phyloP scores from a whole-genome alignment of 2,113 vertebrate genomes.

The Hippolais icterina region DNA sequence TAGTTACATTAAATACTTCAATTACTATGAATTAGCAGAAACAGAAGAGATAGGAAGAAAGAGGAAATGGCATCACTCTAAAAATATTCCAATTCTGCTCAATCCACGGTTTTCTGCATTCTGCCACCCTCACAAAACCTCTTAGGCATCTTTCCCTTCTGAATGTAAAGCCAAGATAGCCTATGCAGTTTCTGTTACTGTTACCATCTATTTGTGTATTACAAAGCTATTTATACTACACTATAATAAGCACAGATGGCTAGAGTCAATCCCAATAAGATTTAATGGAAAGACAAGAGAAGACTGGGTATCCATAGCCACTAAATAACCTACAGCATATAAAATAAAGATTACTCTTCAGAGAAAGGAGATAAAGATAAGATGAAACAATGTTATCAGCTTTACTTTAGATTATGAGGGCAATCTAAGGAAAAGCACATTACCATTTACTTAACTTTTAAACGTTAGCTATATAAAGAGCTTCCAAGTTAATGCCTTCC shows the following conservation, averaged over 20 bases:
- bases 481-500: slow-evolving; percentile 36
- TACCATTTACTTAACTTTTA: slow-evolving; percentile 51
- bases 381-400: slow-evolving; percentile 65
- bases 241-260: slow-evolving; percentile 57
- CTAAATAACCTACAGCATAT: slow-evolving; percentile 60
- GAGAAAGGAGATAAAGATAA: slow-evolving; percentile 65
- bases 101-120: background rate
- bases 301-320: slow-evolving; percentile 48
- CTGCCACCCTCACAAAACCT: background rate
- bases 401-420: slow-evolving; percentile 59
- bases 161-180: background rate
- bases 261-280: slow-evolving; percentile 69
- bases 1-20: background rate
- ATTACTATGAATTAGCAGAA: background rate
- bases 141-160: background rate
- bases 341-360: slow-evolving; percentile 69
- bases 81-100: background rate
- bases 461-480: slow-evolving; percentile 27
- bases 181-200: background rate
- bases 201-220: background rate
- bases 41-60: background rate
- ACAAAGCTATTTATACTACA: slow-evolving; percentile 56
- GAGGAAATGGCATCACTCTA: background rate
- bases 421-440: slow-evolving; percentile 62
- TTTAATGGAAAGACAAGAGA: slow-evolving; percentile 61